Evolutionary conservation across 2,888 invertebrate genomes (phyloP), one percentile per base, ranked within the genome.

Genomic region (Ectemnius continuus): DNA sequence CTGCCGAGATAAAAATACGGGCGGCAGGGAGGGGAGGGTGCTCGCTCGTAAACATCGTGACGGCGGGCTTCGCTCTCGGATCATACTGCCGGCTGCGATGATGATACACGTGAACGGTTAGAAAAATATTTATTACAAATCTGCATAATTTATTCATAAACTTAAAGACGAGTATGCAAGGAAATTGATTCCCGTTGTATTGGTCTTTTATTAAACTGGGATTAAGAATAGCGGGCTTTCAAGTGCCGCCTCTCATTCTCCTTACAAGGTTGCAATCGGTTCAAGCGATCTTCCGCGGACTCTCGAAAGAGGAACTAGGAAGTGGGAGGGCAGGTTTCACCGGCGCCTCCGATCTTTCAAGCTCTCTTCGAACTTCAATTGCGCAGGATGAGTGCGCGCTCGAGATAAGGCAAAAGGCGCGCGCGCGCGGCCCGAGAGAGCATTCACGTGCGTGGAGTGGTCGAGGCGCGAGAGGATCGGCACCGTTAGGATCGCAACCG

Each of bases 401-500:
- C 46, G 73, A 80, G 85, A 85, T 85, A 85, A 85, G 23, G 23
- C 23, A 23, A 23, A n/a, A n/a, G n/a, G n/a, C 3, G 23, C 23
- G 3, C 0, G 23, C 84, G 78, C 82, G 60, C 52, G 70, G 70
- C 84, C 71, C 77, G 79, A 67, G 79, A 67, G 68, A 79, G 72
- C 82, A 80, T 85, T 85, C 85, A 85, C 84, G 85, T 84, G 84
- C 85, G 82, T 81, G 82, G 82, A 72, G 36, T 36, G 36, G 23
- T 23, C 2, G 36, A 36, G 6, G 11, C 36, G 73, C 79, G 68
- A 74, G 75, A 4, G n/a, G 52, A 82, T 78, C 79, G 76, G 79
- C 84, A 87, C 87, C 88, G 87, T 86, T 87, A 87, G 86, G 81
- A 83, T 84, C 80, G 86, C 85, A 23, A 23, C 23, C 23, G 23